Evolutionary conservation across 2,888 invertebrate genomes (phyloP).

Genomic region (Teleogryllus oceanicus): DNA sequence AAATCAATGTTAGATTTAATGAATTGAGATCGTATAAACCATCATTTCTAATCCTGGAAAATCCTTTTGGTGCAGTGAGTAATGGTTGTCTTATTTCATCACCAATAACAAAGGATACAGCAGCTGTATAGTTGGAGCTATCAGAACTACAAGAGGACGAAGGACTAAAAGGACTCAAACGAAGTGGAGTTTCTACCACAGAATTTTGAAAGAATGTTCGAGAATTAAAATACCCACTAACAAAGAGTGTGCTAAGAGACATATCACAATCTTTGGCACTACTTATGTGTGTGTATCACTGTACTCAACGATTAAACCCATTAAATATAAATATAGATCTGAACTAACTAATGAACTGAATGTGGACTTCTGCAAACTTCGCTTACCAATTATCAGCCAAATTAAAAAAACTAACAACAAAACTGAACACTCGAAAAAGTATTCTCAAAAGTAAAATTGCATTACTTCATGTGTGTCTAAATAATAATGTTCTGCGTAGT

Average conservation of each 20-base stretch:
- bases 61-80: neutral
- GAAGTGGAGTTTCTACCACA: neutral
- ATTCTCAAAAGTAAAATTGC: neutral
- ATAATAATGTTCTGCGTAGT: no score
- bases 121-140: neutral
- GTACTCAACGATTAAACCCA: neutral
- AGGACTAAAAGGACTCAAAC: neutral
- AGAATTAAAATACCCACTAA: neutral
- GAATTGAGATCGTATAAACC: neutral
- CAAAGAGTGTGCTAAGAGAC: neutral
- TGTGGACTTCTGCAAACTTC: neutral
- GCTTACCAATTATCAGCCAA: neutral
- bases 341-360: neutral
- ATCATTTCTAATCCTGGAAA: neutral
- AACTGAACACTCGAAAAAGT: neutral
- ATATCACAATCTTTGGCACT: neutral
- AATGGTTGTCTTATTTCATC: neutral
- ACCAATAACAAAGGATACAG: neutral
- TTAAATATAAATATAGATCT: neutral
- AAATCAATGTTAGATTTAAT: neutral
- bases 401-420: neutral
- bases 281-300: neutral
- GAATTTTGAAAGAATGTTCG: neutral
- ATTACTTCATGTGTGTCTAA: no score
- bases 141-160: neutral